Evolutionary conservation across 2,113 vertebrate species (phyloP).

Genomic region (Balaeniceps rex): DNA sequence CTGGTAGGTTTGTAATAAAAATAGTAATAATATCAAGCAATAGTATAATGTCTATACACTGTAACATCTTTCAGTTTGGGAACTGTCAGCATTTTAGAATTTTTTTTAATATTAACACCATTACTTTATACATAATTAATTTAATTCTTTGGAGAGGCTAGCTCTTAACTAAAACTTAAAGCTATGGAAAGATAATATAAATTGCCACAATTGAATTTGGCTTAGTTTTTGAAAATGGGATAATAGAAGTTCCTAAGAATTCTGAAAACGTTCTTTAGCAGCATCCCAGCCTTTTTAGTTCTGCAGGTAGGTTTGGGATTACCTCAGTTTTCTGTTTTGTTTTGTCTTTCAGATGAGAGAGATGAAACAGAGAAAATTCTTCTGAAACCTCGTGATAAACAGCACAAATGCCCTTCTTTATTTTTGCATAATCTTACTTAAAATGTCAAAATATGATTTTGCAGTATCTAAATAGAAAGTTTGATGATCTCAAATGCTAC

Average conservation of each 20-base stretch:
- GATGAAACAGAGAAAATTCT: neutral
- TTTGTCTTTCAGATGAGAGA: neutral
- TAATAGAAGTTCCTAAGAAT: neutral
- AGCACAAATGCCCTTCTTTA: neutral
- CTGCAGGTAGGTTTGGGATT: neutral
- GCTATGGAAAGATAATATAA: neutral
- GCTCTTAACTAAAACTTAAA: neutral
- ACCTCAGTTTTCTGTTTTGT: neutral
- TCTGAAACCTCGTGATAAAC: neutral
- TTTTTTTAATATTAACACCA: neutral
- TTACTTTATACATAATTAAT: neutral
- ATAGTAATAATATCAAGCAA: neutral
- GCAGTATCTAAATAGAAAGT: neutral
- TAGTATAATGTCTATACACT: neutral
- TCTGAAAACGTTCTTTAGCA: neutral
- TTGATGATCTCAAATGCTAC: neutral
- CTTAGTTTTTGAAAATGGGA: neutral
- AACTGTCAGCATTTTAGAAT: neutral
- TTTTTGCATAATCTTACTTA: neutral
- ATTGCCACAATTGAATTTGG: neutral
- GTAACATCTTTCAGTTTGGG: neutral
- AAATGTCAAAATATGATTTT: neutral
- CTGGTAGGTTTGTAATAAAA: neutral
- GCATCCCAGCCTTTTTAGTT: neutral
- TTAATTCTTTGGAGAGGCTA: neutral